Conservation (phyloP, 1,140 invertebrate species). For the Anadara kagoshimensis region DNA sequence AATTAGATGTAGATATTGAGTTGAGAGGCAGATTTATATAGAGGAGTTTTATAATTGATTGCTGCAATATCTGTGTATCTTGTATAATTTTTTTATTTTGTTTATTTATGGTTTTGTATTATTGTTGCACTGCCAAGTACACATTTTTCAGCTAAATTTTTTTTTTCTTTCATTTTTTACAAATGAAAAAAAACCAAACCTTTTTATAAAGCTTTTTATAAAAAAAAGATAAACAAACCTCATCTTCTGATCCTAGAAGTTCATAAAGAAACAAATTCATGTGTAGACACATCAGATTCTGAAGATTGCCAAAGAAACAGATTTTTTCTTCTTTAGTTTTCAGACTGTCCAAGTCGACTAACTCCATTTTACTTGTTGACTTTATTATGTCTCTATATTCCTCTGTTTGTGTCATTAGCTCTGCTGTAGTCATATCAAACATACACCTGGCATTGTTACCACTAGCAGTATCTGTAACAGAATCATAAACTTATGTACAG, state of each 20-base stretch:
- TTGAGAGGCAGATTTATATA: no score
- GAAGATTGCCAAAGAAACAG: constrained; percentile 70
- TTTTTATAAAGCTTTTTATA: no score
- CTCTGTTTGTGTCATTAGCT: constrained; percentile 44
- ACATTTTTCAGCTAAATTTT: no score
- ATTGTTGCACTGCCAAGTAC: no score
- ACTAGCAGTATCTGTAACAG: constrained; percentile 49
- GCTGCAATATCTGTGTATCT: no score
- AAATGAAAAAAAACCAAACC: no score
- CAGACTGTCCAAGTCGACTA: constrained; percentile 56
- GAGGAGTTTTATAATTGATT: no score
- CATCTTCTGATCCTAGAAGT: constrained; percentile 17
- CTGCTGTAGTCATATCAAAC: constrained; percentile 58
- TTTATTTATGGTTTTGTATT: no score
- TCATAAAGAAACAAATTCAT: constrained; percentile 47
- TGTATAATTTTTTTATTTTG: no score
- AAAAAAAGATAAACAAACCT: neutral
- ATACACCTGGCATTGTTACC: constrained; percentile 53
- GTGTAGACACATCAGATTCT: constrained; percentile 69
- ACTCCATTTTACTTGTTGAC: constrained; percentile 47
- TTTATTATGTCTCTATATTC: constrained; percentile 56
- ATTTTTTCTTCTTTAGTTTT: constrained; percentile 52
- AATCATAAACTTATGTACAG: constrained; percentile 1
- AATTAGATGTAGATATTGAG: no score
- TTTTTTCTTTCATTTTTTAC: no score